Conservation (phyloP, 2,797 vertebrate genomes). For the Ptychobarbus kaznakovi region DNA sequence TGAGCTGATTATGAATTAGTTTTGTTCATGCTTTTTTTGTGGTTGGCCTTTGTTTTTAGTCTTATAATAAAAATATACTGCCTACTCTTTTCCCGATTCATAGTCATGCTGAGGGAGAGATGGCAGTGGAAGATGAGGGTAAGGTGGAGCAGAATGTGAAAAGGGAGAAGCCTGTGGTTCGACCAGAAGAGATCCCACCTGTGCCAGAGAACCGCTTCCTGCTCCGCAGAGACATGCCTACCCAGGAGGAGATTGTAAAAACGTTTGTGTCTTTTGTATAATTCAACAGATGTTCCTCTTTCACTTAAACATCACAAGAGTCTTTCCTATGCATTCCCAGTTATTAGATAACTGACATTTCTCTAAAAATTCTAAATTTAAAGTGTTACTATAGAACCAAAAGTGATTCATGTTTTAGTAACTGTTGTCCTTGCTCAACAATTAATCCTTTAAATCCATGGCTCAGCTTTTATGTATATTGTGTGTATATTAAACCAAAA, state of each 20-base stretch:
- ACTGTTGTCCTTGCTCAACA: not conserved
- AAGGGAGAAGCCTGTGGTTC: constrained; percentile 92
- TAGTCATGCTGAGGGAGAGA: constrained; percentile 78
- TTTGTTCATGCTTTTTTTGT: not conserved
- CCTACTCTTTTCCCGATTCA: constrained; percentile 38
- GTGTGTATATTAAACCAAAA: not conserved
- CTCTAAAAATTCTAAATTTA: not conserved
- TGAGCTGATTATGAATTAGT: not conserved
- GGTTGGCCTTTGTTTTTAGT: not conserved
- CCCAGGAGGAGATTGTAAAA: constrained; percentile 79
- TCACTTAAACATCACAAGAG: not conserved
- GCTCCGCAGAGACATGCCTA: constrained; percentile 88
- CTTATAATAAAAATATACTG: not conserved
- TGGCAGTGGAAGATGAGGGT: constrained; percentile 73
- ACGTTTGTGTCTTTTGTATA: constrained; percentile 75
- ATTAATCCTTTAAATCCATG: not conserved
- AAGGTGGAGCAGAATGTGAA: constrained; percentile 80
- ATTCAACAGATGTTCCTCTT: constrained; percentile 4
- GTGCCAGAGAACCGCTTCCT: constrained; percentile 98
- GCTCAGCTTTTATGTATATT: not conserved
- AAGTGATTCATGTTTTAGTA: not conserved
- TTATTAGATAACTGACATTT: not conserved
- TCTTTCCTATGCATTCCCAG: not conserved
- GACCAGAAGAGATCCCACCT: constrained; percentile 96
- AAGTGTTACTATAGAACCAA: not conserved